These are phyloP conservation scores for Flexamia atlantica DNA, from an alignment of 2,888 invertebrate species.

Conservation along the genomic window DNA sequence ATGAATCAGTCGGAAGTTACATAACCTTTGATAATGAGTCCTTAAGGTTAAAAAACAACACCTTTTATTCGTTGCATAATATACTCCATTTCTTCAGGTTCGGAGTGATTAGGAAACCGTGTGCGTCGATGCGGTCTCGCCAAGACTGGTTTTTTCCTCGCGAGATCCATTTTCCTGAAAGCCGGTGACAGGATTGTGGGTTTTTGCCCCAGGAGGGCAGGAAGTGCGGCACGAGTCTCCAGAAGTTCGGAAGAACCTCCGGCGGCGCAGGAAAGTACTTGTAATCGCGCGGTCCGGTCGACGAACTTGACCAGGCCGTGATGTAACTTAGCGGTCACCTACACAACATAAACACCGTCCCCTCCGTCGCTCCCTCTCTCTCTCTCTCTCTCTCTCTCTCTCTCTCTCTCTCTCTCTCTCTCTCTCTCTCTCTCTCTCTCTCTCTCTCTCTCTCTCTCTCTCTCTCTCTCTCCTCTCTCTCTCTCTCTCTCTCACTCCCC, in stretches of 20 bases:
- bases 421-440: too few species aligned
- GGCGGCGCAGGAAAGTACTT: conserved; percentile 8
- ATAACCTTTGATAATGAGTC: not conserved
- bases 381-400: not conserved
- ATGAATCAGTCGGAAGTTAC: not conserved
- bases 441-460: not conserved
- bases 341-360: not conserved
- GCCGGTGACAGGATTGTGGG: not conserved
- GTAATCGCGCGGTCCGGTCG: conserved; percentile 2
- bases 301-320: conserved; percentile 27
- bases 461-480: not conserved
- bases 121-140: not conserved
- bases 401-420: not conserved
- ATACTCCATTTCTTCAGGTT: not conserved
- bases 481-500: not conserved
- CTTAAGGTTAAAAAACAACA: not conserved
- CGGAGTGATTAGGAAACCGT: not conserved
- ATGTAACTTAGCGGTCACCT: conserved; percentile 38
- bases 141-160: conserved; percentile 27
- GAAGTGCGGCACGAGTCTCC: not conserved
- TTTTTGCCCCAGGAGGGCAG: conserved; percentile 22
- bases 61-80: not conserved
- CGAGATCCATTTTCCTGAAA: conserved; percentile 1
- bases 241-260: not conserved
- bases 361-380: not conserved